Evolutionary conservation across 2,113 vertebrate species (phyloP).

Genomic region (Chrysochloris asiatica): DNA sequence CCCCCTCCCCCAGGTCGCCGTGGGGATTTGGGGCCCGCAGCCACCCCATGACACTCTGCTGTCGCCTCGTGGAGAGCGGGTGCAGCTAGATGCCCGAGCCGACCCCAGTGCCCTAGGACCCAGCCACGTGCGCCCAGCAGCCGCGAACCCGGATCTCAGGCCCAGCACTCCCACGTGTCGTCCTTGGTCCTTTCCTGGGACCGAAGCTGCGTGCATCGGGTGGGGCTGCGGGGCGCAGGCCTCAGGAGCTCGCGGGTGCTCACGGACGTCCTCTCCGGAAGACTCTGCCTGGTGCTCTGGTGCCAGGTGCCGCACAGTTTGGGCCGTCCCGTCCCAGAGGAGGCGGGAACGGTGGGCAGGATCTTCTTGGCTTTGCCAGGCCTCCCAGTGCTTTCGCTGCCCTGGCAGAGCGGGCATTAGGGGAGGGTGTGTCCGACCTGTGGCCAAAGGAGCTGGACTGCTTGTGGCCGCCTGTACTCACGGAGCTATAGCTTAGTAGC

Average conservation of each 20-base stretch:
- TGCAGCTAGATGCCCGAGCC: neutral
- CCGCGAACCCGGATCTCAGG: neutral
- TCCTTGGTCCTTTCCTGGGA: no score
- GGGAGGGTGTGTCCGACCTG: neutral
- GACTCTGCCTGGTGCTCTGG: neutral
- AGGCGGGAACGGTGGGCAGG: neutral
- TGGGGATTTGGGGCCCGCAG: neutral
- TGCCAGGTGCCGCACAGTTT: neutral
- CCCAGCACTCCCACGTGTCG: no score
- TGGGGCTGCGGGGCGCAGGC: neutral
- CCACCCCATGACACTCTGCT: neutral
- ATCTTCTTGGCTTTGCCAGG: neutral
- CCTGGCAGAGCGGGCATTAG: neutral
- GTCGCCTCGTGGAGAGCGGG: neutral
- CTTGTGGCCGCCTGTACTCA: no score
- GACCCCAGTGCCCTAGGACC: neutral
- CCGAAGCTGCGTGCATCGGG: neutral
- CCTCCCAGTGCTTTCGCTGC: neutral
- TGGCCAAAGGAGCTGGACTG: no score
- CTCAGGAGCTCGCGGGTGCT: neutral
- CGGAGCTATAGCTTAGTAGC: no score
- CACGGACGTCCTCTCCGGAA: neutral
- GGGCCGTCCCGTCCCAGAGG: rapidly evolving
- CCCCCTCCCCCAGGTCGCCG: neutral
- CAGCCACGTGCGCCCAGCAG: conserved; percentile 58